Conservation (phyloP, 2,888 invertebrate species). For the Magallana nippona region DNA sequence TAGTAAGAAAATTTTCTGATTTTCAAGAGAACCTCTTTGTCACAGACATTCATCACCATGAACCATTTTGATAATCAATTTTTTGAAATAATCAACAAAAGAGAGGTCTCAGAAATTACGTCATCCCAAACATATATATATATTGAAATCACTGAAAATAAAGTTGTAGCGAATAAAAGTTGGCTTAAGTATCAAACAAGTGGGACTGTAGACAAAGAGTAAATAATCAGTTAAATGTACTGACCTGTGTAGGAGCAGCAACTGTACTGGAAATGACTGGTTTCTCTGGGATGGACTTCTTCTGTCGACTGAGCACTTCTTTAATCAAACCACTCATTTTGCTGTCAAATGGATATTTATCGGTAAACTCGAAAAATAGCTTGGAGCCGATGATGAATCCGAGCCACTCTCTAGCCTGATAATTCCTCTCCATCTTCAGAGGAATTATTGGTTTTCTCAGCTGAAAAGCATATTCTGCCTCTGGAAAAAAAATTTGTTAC, state of each 20-base stretch:
- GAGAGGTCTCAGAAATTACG: too few relatives aligned
- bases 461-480: constrained; percentile 60
- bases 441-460: constrained; percentile 55
- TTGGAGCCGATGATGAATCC: constrained; percentile 59
- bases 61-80: too few relatives aligned
- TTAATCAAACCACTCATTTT: constrained; percentile 47
- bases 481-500: constrained; percentile 46
- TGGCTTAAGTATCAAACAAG: too few relatives aligned
- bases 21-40: too few relatives aligned
- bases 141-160: too few relatives aligned
- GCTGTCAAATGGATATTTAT: constrained; percentile 53
- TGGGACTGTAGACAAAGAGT: not conserved
- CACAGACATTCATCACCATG: too few relatives aligned
- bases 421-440: constrained; percentile 53
- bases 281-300: constrained; percentile 5
- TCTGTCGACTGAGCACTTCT: constrained; percentile 39
- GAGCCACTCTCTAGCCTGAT: constrained; percentile 57
- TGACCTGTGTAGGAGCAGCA: not conserved
- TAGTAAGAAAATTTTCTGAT: too few relatives aligned
- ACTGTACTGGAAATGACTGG: constrained; percentile 26
- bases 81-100: too few relatives aligned
- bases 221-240: not conserved
- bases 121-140: too few relatives aligned
- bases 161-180: too few relatives aligned
- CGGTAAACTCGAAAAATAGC: constrained; percentile 58